Evolutionary conservation across 1,140 invertebrate species (phyloP), one percentile per base, ranked within the genome.

Genomic region (Latrodectus geometricus): DNA sequence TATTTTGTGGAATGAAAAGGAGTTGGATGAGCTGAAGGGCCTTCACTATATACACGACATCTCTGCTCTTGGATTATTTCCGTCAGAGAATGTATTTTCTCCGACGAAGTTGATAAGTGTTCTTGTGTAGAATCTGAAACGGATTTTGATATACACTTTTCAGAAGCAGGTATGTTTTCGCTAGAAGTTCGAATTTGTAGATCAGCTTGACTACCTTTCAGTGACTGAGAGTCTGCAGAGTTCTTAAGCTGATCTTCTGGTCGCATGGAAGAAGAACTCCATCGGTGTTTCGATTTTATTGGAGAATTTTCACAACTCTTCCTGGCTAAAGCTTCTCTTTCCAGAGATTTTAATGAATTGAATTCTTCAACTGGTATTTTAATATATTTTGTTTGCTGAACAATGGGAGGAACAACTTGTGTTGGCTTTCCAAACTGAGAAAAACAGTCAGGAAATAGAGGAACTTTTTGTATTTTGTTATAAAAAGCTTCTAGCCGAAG

Each of bases 211-310:
- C 4, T 14, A 14, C 61, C 66, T 20, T 84, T 70, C 14, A 52
- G 9, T 9, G 80, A 56, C 92, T 95, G 95, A 35, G 76, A 66
- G 49, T 91, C 94, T 94, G 66, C 93, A 93, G 89, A 97, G 92
- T 88, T 96, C 96, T 14, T 96, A 96, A 93, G 97, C 96, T 8
- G 96, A 65, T 96, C 96, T 90, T 97, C 96, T 2, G 96, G 96
- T 92, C 97, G 96, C 89, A 95, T 93, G 15, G 96, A 91, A 84
- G 94, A 94, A 7, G 80, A 11, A 61, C 80, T 83, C 80, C 80
- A 83, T 49, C 80, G 54, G 21, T 83, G 69, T 12, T 74, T 83
- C n/a, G 56, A n/a, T 50, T 65, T 74, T 12, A 75, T 23, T 9
- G 75, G 65, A 56, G 78, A 78, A 20, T 15, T 66, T 69, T 87